Evolutionary conservation across 2,797 vertebrate species (phyloP).

Genomic region (Malacoctenus gilli): DNA sequence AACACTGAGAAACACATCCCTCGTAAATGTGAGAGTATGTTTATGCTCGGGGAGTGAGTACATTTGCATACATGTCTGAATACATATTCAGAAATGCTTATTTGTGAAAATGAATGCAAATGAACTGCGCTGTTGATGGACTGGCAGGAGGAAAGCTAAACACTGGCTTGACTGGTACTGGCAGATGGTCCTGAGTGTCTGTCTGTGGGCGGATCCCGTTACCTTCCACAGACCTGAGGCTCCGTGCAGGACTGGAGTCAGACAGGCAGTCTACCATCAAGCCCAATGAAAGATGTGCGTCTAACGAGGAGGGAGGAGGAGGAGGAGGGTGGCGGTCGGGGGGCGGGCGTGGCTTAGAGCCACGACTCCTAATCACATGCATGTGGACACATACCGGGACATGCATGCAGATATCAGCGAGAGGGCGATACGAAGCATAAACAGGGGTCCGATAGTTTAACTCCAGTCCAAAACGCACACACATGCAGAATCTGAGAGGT

Average conservation of each 20-base stretch:
- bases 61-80: constrained; percentile 58
- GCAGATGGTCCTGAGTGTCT: constrained; percentile 48
- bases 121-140: constrained; percentile 44
- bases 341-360: constrained; percentile 48
- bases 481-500: constrained; percentile 37
- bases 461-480: constrained; percentile 20
- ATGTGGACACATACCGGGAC: constrained; percentile 25
- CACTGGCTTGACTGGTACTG: constrained; percentile 42
- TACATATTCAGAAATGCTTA: constrained; percentile 53
- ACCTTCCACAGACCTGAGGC: constrained; percentile 41
- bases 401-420: constrained; percentile 7
- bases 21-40: constrained; percentile 50
- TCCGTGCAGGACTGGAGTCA: constrained; percentile 54
- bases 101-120: constrained; percentile 64
- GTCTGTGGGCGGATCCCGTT: constrained; percentile 35
- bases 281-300: constrained; percentile 58
- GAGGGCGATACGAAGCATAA: constrained; percentile 20
- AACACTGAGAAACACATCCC: constrained; percentile 32
- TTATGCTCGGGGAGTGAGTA: constrained; percentile 27
- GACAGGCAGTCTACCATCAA: constrained; percentile 69
- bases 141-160: constrained; percentile 27
- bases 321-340: constrained; percentile 25
- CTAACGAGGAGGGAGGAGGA: constrained; percentile 55
- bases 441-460: constrained; percentile 9
- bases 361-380: constrained; percentile 56